phyloP scores from a whole-genome alignment of 2,888 invertebrate species.

The Sialis fuliginosa region DNA sequence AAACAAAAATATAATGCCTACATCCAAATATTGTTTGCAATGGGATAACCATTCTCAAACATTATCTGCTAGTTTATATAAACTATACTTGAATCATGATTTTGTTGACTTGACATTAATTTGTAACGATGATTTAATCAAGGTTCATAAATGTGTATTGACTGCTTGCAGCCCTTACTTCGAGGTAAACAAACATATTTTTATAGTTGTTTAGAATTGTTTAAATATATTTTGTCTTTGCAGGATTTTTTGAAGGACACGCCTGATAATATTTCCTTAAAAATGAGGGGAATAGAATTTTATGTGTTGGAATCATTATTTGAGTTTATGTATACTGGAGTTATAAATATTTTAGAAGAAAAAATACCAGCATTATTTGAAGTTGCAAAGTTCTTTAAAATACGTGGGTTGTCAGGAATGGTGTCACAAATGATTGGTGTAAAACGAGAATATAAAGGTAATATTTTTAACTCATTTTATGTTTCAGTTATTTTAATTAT shows the following conservation, averaged over 20 bases:
- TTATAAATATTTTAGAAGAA: conserved; percentile 24
- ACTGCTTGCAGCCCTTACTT: conserved; percentile 3
- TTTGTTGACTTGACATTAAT: conserved; percentile 1
- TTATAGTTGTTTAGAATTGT: background rate
- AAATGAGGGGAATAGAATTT: conserved; percentile 27
- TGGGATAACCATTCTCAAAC: conserved; percentile 4
- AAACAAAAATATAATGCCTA: background rate
- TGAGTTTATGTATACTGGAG: conserved; percentile 33
- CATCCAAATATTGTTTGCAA: conserved; percentile 1
- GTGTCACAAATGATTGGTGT: background rate
- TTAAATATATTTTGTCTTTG: background rate
- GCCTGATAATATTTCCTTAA: background rate
- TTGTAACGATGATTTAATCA: conserved; percentile 1
- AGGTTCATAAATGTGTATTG: conserved; percentile 5
- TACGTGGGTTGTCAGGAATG: conserved; percentile 3
- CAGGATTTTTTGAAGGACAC: background rate
- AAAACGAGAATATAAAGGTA: background rate
- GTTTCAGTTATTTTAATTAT: too few relatives aligned
- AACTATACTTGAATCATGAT: background rate
- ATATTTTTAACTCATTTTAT: too few relatives aligned
- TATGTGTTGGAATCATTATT: conserved; percentile 31
- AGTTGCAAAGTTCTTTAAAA: conserved; percentile 3
- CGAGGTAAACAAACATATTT: background rate
- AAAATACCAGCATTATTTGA: conserved; percentile 1
- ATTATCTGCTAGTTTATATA: conserved; percentile 1